Evolutionary conservation across 1,140 invertebrate species (phyloP).

Genomic region (Muscidifurax raptorellus): DNA sequence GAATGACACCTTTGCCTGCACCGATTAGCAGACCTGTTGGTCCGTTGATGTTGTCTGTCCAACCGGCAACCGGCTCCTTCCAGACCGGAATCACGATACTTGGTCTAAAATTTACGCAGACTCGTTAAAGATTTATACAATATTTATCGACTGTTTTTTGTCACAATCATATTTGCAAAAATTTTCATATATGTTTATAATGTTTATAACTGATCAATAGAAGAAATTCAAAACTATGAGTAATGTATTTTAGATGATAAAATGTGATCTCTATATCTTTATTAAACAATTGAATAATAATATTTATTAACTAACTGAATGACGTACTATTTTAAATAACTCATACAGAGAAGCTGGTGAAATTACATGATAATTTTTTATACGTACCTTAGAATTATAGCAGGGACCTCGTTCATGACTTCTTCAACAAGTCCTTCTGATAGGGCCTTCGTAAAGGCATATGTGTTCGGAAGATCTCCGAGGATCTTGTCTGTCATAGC

Average conservation of each 20-base stretch:
- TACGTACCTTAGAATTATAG: constrained; percentile 88
- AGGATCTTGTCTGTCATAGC: constrained; percentile 86
- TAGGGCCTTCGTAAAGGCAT: constrained; percentile 93
- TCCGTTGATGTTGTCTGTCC: constrained; percentile 96
- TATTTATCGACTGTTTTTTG: not conserved
- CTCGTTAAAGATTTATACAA: not conserved
- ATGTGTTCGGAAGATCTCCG: constrained; percentile 90
- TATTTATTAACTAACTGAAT: no score
- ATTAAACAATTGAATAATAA: no score
- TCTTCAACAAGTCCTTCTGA: constrained; percentile 89
- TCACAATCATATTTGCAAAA: no score
- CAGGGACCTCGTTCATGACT: constrained; percentile 83
- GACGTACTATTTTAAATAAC: no score
- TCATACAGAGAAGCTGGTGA: no score
- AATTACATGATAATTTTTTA: no score
- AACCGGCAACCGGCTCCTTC: constrained; percentile 88
- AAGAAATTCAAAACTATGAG: no score
- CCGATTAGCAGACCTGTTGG: constrained; percentile 87
- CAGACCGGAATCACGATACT: constrained; percentile 85
- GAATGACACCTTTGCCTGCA: constrained; percentile 89
- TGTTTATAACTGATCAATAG: no score
- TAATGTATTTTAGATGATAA: no score
- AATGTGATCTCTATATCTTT: no score
- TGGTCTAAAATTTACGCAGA: constrained; percentile 59
- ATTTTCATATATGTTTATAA: no score